Percentiles rank a stretch among this genome's conserved stretches.
phyloP scores from a whole-genome alignment of 1,140 invertebrate species.

The Hestina assimilis region DNA sequence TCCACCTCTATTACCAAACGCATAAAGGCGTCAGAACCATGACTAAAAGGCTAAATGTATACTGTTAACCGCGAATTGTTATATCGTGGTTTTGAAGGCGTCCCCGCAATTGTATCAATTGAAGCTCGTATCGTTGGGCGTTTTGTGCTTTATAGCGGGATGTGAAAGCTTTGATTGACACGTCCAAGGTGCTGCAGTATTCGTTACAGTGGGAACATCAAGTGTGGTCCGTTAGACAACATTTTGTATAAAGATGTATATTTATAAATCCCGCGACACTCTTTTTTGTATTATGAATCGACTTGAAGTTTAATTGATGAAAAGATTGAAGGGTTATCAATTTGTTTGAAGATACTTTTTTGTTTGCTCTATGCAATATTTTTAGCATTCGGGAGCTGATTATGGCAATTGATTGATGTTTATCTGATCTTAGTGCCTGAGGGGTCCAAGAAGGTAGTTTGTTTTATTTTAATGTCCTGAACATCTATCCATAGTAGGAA shows the following conservation, averaged over 20 bases:
- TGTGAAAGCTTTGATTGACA: conserved; percentile 38
- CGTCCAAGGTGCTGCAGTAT: conserved; percentile 22
- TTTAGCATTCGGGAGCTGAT: too few species aligned
- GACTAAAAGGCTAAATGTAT: conserved; percentile 15
- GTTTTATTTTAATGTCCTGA: too few species aligned
- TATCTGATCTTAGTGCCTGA: too few species aligned
- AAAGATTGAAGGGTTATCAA: too few species aligned
- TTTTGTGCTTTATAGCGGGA: conserved; percentile 12
- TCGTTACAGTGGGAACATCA: conserved; percentile 21
- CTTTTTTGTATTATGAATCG: not conserved
- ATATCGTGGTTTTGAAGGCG: conserved; percentile 25
- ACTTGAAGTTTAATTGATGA: too few species aligned
- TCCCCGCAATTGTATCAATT: conserved; percentile 50
- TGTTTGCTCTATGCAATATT: too few species aligned
- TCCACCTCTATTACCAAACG: not conserved
- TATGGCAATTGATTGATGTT: too few species aligned
- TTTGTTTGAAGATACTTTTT: too few species aligned
- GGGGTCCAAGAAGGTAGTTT: too few species aligned
- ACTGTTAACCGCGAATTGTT: conserved; percentile 29
- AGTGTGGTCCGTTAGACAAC: conserved; percentile 30
- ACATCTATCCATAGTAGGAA: too few species aligned
- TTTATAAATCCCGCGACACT: not conserved
- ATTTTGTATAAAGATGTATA: not conserved
- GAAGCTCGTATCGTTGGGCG: conserved; percentile 5
- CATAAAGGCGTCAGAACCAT: not conserved